Evolutionary conservation across 2,888 invertebrate genomes (phyloP), one percentile per base, ranked within the genome.

Genomic region (Diogma glabrata): DNA sequence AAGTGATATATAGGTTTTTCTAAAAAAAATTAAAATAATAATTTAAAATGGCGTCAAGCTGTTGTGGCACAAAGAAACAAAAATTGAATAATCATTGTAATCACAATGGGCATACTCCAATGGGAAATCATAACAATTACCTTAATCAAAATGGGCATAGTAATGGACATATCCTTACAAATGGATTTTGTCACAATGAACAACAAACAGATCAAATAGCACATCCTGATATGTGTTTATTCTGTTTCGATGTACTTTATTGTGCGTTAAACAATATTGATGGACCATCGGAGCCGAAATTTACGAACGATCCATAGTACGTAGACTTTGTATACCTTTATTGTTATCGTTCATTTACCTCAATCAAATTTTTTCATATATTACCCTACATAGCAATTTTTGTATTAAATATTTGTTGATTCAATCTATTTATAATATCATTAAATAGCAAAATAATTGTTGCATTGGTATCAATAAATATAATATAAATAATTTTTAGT

Each of bases 181-280:
- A 40, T 22, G 55, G 56, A 50, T 53, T 52, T 19, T 28, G 48
- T 17, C 36, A 45, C 22, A 59, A 56, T 47, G 55, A 57, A 7
- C 10, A 28, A n/a, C 62, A 61, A 0, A 38, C 64, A 49, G 64
- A 65, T 9, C 65, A 59, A 67, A 85, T 93, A 60, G 91, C 89
- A 60, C 81, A 84, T 69, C 86, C 87, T 57, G 95, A 96, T 71
- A 99, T 99, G 97, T 94, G 94, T 70, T 91, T 88, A 77, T 97
- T 89, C 76, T 99, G 99, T 80, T 99, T 97, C 77, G 97, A 99
- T 75, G 94, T 96, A 62, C 82, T 99, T 59, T 88, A 94, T 73
- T 84, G 86, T 72, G 91, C 95, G 74, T 79, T 99, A 64, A 87
- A 94, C 73, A 89, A 87, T 69, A 79, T 89, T 69, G 92, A 94